phyloP scores from a whole-genome alignment of 2,888 invertebrate genomes.

The Thymelicus acteon region DNA sequence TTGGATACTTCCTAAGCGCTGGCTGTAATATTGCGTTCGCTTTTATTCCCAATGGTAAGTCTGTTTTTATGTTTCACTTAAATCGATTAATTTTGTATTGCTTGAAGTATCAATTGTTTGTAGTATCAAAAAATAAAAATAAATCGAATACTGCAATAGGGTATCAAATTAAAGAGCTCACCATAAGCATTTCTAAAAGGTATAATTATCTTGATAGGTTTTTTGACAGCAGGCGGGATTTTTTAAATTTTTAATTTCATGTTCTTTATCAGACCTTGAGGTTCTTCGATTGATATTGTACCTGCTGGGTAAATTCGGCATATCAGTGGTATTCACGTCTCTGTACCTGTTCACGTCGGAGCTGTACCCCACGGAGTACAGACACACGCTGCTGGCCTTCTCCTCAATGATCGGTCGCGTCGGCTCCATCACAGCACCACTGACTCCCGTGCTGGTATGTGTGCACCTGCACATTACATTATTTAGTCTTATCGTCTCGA shows the following conservation, averaged over 20 bases:
- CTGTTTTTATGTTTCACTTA: slow-evolving; percentile 2
- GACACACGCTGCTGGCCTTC: slow-evolving; percentile 84
- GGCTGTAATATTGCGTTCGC: slow-evolving; percentile 44
- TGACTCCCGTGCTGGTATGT: slow-evolving; percentile 84
- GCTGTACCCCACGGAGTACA: slow-evolving; percentile 86
- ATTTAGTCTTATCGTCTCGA: too few species aligned
- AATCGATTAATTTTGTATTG: too few species aligned
- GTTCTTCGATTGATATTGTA: slow-evolving; percentile 73
- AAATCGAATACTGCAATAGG: too few species aligned
- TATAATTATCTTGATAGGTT: too few species aligned
- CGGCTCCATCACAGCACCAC: slow-evolving; percentile 86
- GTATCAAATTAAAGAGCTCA: too few species aligned
- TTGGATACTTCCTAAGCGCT: slow-evolving; percentile 42
- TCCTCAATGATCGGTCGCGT: slow-evolving; percentile 87
- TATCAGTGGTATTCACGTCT: slow-evolving; percentile 83
- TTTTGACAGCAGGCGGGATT: too few species aligned
- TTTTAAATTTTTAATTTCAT: background rate
- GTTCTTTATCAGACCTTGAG: slow-evolving; percentile 62
- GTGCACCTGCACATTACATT: background rate
- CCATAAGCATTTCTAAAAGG: too few species aligned
- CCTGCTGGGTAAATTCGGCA: slow-evolving; percentile 84
- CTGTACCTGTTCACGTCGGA: slow-evolving; percentile 86
- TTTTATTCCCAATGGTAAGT: slow-evolving; percentile 49
- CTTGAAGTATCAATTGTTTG: too few species aligned
- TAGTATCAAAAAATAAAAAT: too few species aligned